Percentiles rank a stretch among this genome's conserved stretches.
Evolutionary conservation across 2,888 invertebrate genomes (phyloP).

Genomic region (Cetonia aurata): DNA sequence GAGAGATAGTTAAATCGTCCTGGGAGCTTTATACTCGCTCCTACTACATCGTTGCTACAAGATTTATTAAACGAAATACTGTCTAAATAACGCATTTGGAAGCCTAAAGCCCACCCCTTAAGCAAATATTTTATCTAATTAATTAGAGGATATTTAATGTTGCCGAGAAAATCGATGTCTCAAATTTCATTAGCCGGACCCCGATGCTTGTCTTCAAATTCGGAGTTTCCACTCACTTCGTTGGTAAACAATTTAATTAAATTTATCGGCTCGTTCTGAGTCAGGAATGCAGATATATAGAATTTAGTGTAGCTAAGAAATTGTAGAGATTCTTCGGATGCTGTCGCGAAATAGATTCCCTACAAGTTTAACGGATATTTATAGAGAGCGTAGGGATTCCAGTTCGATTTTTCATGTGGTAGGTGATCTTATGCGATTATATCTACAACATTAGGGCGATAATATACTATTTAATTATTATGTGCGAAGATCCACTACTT

Average conservation of each 20-base stretch:
- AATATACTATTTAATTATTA: too few relatives aligned
- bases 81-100: too few relatives aligned
- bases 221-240: constrained; percentile 15
- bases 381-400: not conserved
- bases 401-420: not conserved
- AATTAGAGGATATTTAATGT: not conserved
- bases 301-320: constrained; percentile 28
- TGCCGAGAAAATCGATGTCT: constrained; percentile 20
- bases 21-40: too few relatives aligned
- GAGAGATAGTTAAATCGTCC: too few relatives aligned
- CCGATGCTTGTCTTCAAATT: not conserved
- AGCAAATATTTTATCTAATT: constrained; percentile 8
- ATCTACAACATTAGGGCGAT: too few relatives aligned
- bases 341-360: constrained; percentile 27
- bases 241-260: constrained; percentile 43
- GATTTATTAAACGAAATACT: too few relatives aligned
- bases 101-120: too few relatives aligned
- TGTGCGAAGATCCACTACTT: too few relatives aligned
- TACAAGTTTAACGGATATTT: not conserved
- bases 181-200: constrained; percentile 17
- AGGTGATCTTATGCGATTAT: too few relatives aligned
- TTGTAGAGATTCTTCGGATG: constrained; percentile 26
- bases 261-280: constrained; percentile 36
- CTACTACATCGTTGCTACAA: too few relatives aligned
- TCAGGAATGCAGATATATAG: constrained; percentile 11